These are phyloP conservation scores for Aleiodes sp. DNA, from an alignment of 1,140 invertebrate species.

Conservation along the genomic window DNA sequence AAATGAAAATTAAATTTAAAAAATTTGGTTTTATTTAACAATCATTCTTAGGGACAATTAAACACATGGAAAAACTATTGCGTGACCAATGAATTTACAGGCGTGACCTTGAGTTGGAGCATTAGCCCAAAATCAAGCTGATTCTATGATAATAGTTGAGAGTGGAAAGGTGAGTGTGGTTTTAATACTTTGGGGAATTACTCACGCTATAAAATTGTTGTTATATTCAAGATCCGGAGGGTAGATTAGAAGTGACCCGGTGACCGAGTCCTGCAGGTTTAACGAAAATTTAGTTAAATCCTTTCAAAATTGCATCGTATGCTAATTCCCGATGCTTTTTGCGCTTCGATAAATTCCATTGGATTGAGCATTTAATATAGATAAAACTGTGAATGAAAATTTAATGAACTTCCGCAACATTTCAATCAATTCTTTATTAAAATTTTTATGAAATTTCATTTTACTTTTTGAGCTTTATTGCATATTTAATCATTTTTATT, in stretches of 20 bases:
- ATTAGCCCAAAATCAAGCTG: neutral
- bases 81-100: neutral
- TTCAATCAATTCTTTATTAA: neutral
- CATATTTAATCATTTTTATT: neutral
- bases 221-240: neutral
- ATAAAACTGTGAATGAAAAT: neutral
- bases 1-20: neutral
- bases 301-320: no score
- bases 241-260: neutral
- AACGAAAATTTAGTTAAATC: no score
- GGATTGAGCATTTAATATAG: no score
- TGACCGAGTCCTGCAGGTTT: neutral
- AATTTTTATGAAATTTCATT: neutral
- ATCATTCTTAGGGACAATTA: neutral
- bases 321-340: no score
- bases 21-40: no score
- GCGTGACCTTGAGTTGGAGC: conserved; percentile 38
- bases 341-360: no score
- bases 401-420: neutral
- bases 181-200: neutral
- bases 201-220: neutral
- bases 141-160: neutral
- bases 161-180: neutral
- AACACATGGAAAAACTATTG: neutral
- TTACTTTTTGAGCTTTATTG: neutral